These are phyloP conservation scores for Pelvicachromis taeniatus DNA, from an alignment of 2,113 vertebrate genomes.

Conservation along the genomic window DNA sequence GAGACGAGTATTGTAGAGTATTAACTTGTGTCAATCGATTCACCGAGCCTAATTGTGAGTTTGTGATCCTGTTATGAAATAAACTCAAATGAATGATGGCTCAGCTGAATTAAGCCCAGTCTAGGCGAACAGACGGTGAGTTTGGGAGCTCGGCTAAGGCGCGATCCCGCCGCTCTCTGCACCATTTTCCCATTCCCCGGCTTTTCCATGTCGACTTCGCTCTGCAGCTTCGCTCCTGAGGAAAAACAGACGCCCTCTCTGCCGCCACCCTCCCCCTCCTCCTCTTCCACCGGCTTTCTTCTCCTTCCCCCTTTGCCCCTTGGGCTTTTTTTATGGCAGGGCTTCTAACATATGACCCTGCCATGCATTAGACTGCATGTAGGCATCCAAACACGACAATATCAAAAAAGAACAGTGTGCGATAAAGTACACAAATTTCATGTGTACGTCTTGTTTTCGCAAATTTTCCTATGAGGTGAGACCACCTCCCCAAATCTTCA, in stretches of 20 bases:
- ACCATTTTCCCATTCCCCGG: conserved; percentile 66
- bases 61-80: neutral
- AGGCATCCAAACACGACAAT: conserved; percentile 17
- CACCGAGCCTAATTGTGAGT: neutral
- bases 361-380: conserved; percentile 59
- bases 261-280: conserved; percentile 35
- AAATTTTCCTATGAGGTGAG: neutral
- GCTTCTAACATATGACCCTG: conserved; percentile 68
- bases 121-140: neutral
- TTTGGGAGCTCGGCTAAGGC: conserved; percentile 20
- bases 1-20: rapidly evolving
- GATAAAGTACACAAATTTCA: neutral
- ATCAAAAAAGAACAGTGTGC: conserved; percentile 12
- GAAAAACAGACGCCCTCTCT: conserved; percentile 73
- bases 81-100: neutral
- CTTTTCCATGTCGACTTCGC: conserved; percentile 73
- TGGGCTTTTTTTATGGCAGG: conserved; percentile 63
- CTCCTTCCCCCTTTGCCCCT: conserved; percentile 37
- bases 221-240: conserved; percentile 64
- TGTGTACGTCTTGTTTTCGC: neutral
- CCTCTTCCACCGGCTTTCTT: conserved; percentile 35
- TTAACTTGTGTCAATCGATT: neutral
- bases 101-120: neutral
- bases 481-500: neutral
- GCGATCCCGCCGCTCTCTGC: conserved; percentile 36